Base-by-base conservation (phyloP, 1,140 invertebrate genomes). In the Drosophila ananassae region DNA sequence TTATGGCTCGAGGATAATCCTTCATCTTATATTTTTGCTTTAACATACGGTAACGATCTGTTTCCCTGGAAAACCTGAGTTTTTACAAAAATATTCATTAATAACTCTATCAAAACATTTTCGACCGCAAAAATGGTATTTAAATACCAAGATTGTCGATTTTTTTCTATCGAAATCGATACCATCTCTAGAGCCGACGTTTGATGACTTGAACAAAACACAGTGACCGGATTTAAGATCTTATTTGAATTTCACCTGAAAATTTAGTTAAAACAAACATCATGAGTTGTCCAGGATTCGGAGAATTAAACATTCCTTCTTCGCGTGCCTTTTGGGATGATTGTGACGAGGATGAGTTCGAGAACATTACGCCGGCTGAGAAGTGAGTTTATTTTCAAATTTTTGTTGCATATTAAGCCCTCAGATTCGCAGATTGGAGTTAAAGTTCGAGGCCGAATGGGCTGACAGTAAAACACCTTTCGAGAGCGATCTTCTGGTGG, bases 301-400 rank as follows among this genome's bases (percentile, higher is more conserved):
- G 90, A 22, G 90, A 91, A 73, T 13, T 91, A 7, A 87, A 89
- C 32, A 89, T 91, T 30, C 90, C 90, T 0, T 90, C 90, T 6
- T 91, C 90, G 6, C 71, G 90, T 8, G 90, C 90, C 3, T 91
- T 91, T 48, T 91, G 90, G 90, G 90, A 91, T 58, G 90, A 90
- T 21, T 91, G 90, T 32, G 90, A 91, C 5, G 90, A 91, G 53
- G 89, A 90, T 51, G 90, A 91, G 37, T 71, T 81, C 7, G 78
- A 87, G 2, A 83, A 46, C 52, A 52, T 73, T 2, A 54, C 75
- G 34, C 63, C 61, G 44, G 74, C 67, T 1, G 53, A 77, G 28
- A 84, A 79, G 79, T 89, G 50, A 67, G 69, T 68, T 39, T 7
- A 2, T 30, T 55, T 21, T 37, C 10, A 10, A 22, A 13, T 73